Conservation (phyloP, 2,888 invertebrate species). For the Brachypalpus laphriformis region DNA sequence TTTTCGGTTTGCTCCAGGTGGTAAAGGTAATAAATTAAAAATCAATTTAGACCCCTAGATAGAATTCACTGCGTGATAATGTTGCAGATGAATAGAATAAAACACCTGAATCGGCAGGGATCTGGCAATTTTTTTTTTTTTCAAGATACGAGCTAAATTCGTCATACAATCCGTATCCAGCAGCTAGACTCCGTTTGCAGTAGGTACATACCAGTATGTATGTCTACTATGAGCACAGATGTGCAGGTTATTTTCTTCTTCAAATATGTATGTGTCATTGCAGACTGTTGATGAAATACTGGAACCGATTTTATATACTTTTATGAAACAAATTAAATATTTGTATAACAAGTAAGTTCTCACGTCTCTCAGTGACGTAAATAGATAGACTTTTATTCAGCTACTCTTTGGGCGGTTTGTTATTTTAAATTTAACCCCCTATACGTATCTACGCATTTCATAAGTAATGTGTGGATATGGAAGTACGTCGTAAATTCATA, state of each 20-base stretch:
- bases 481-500: constrained; percentile 14
- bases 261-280: too few species aligned
- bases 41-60: neutral
- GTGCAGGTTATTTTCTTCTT: neutral
- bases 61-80: neutral
- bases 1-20: neutral
- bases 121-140: neutral
- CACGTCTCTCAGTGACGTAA: too few species aligned
- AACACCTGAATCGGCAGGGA: neutral
- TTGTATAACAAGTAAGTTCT: too few species aligned
- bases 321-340: too few species aligned
- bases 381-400: neutral
- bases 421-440: neutral
- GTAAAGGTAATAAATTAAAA: neutral
- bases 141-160: neutral
- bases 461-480: neutral
- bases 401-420: neutral
- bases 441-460: neutral
- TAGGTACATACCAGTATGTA: neutral
- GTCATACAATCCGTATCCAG: neutral
- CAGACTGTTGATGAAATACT: too few species aligned
- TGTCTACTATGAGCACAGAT: too few species aligned
- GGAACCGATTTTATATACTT: neutral
- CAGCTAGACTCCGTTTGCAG: neutral
- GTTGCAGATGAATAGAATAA: neutral